Evolutionary conservation across 92 coral and sea anemone genomes (phyloP).

Genomic region (Siderastrea radians): DNA sequence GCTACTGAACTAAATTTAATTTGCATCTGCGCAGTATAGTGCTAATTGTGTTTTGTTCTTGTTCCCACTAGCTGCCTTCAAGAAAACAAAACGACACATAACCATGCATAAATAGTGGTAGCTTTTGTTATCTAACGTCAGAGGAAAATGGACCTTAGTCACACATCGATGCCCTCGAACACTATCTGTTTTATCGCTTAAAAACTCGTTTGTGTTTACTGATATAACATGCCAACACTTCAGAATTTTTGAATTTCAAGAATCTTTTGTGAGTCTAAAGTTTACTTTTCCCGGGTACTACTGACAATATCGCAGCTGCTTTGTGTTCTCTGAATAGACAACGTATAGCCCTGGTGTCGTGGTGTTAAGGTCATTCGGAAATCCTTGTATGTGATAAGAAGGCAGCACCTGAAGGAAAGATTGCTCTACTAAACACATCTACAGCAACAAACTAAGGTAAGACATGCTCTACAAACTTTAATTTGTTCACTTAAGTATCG

Average conservation of each 20-base stretch:
- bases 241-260: conserved; percentile 32
- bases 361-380: conserved; percentile 32
- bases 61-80: neutral
- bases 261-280: conserved; percentile 19
- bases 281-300: neutral
- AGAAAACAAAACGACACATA: conserved; percentile 19
- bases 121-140: conserved; percentile 27
- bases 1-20: conserved; percentile 12
- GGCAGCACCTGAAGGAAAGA: neutral
- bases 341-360: neutral
- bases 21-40: conserved; percentile 24
- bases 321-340: conserved; percentile 7
- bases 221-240: conserved; percentile 32
- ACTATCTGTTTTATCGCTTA: conserved; percentile 40
- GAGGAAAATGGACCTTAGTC: conserved; percentile 27
- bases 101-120: neutral
- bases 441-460: neutral
- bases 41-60: conserved; percentile 21
- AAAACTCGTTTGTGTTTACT: conserved; percentile 29
- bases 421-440: neutral
- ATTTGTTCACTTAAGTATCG: neutral
- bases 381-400: conserved; percentile 9
- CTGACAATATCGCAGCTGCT: conserved; percentile 14
- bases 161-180: neutral
- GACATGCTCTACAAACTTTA: neutral